A percentile compares a stretch with the other conserved stretches of the same genome.
phyloP scores from a whole-genome alignment of 2,113 vertebrate species.

The Takifugu bimaculatus region DNA sequence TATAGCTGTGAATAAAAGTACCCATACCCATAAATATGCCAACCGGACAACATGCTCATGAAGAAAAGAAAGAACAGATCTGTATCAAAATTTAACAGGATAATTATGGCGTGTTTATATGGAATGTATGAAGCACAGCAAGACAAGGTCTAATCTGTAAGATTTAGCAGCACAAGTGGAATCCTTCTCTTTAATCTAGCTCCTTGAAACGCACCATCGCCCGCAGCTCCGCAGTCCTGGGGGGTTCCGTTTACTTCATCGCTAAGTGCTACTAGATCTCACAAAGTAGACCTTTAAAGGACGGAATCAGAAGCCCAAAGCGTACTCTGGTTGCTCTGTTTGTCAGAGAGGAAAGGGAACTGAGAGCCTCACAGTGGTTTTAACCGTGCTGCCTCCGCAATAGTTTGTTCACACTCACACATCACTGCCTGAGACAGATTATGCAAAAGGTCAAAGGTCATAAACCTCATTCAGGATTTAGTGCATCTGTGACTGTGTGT shows the following conservation, averaged over 20 bases:
- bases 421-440: conserved; percentile 16
- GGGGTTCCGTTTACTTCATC: no score
- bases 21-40: conserved; percentile 70
- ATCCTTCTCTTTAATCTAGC: neutral
- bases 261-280: neutral
- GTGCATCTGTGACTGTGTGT: conserved; percentile 41
- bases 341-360: conserved; percentile 8
- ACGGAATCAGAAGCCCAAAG: conserved; percentile 18
- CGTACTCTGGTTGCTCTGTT: conserved; percentile 2
- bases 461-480: conserved; percentile 45
- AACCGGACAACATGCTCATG: conserved; percentile 40
- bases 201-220: no score
- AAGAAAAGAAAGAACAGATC: neutral
- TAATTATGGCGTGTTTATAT: conserved; percentile 54
- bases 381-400: conserved; percentile 25
- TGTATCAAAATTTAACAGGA: conserved; percentile 33
- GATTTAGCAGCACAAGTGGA: neutral
- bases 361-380: conserved; percentile 40
- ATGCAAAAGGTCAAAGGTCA: conserved; percentile 17
- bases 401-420: conserved; percentile 16
- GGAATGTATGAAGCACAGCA: conserved; percentile 72
- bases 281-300: conserved; percentile 7
- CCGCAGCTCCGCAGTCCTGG: no score
- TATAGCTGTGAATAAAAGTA: conserved; percentile 66
- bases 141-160: conserved; percentile 5